A percentile compares a stretch with the other conserved stretches of the same genome.
These are phyloP conservation scores for Xestobium rufovillosum DNA, from an alignment of 2,888 invertebrate species.

Conservation along the genomic window DNA sequence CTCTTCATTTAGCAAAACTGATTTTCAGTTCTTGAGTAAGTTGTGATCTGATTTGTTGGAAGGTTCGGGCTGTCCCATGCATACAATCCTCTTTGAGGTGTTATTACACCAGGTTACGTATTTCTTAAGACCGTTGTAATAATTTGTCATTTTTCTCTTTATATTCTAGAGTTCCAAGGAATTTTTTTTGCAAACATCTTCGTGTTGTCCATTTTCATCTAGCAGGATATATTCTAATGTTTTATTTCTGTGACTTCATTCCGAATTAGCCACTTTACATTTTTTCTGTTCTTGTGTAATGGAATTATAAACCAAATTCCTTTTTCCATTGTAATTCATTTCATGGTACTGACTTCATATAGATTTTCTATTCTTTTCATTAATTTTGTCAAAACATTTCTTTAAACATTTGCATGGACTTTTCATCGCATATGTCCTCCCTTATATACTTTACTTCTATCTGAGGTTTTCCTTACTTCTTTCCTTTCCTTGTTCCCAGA, in stretches of 20 bases:
- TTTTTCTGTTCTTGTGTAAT: conserved; percentile 4
- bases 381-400: conserved; percentile 9
- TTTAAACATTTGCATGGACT: conserved; percentile 9
- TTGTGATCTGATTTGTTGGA: conserved; percentile 6
- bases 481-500: too few species aligned
- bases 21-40: conserved; percentile 7
- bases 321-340: conserved; percentile 11
- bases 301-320: conserved; percentile 7
- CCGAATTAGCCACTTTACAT: background rate
- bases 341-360: conserved; percentile 8
- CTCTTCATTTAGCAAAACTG: conserved; percentile 5
- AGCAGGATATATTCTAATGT: too few species aligned
- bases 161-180: conserved; percentile 8
- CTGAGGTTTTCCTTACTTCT: too few species aligned
- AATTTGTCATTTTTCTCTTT: conserved; percentile 12
- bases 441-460: too few species aligned
- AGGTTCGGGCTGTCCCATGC: too few species aligned
- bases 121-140: conserved; percentile 7
- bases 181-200: conserved; percentile 3
- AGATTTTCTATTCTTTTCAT: conserved; percentile 6
- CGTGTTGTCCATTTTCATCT: conserved; percentile 1
- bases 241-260: too few species aligned
- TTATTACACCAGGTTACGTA: conserved; percentile 5
- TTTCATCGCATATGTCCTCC: conserved; percentile 5
- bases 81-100: conserved; percentile 7